A percentile compares a stretch with the other conserved stretches of the same genome.
Evolutionary conservation across 2,797 vertebrate genomes (phyloP).

Genomic region (Geotrypetes seraphini): DNA sequence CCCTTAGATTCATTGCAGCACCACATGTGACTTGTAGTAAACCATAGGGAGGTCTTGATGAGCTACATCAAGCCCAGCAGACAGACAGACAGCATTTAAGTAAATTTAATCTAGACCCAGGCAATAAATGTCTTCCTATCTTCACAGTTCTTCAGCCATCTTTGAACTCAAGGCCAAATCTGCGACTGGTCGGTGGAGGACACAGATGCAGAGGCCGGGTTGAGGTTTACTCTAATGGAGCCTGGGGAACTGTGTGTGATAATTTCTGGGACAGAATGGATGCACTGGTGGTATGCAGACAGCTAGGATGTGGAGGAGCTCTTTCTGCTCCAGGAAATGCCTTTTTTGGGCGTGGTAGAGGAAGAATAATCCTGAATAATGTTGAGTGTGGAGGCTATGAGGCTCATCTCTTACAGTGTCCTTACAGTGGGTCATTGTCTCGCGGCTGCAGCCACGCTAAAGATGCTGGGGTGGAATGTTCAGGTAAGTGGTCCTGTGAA

Average conservation of each 20-base stretch:
- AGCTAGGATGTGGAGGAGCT: slow-evolving; percentile 12
- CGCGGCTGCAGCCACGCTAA: slow-evolving; percentile 62
- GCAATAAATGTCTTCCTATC: no score
- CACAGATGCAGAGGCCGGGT: slow-evolving; percentile 18
- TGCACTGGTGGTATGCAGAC: slow-evolving; percentile 27
- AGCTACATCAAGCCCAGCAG: no score
- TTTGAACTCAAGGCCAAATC: no score
- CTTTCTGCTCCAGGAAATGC: slow-evolving; percentile 9
- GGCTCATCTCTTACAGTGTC: slow-evolving; percentile 51
- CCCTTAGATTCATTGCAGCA: no score
- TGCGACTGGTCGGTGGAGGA: slow-evolving; percentile 22
- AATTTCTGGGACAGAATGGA: slow-evolving; percentile 13
- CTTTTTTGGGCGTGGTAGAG: slow-evolving; percentile 56
- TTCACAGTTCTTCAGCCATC: no score
- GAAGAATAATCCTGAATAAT: slow-evolving; percentile 53
- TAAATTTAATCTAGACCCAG: no score
- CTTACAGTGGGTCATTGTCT: slow-evolving; percentile 51
- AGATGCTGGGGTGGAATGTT: slow-evolving; percentile 50
- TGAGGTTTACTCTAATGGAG: slow-evolving; percentile 4
- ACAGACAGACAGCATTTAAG: no score
- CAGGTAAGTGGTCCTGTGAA: fast-evolving
- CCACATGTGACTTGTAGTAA: no score
- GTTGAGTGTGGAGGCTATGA: slow-evolving; percentile 58
- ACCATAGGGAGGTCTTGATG: no score
- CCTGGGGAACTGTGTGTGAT: slow-evolving; percentile 22